Evolutionary conservation across 2,113 vertebrate genomes (phyloP), one percentile per base, ranked within the genome.

Genomic region (Ammodytes marinus): DNA sequence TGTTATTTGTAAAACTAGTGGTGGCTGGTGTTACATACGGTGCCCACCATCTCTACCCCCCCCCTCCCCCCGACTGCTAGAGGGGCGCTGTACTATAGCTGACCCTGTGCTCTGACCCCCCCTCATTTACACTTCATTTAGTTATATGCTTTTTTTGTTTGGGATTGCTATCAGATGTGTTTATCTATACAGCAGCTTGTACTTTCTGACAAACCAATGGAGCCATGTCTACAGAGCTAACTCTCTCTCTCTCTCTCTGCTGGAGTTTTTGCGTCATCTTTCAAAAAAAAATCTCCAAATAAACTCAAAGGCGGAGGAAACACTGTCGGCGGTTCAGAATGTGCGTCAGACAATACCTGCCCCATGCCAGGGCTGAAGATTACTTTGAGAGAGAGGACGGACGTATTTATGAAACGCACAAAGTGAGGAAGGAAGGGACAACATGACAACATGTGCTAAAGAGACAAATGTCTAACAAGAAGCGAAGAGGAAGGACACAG

Each of bases 401-500:
- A 27, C 27, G 27, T 6, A 42, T 42, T 19, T 10, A 27, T 52
- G 37, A 52, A 10, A 6, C 8, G 0, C 5, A n/a, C 59, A 43
- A 27, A 27, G 4, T n/a, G 4, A 2, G 10, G 17, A n/a, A 10
- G 17, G 40, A 0, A 39, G 40, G 27, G 27, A 27, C 27, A 27
- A 27, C n/a, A n/a, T 39, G 27, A 63, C 61, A 37, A 69, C 5
- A 10, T 0, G 2, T 15, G 35, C 45, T 40, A 58, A 45, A 78
- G 54, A 60, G 8, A 63, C 27, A 42, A 35, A 35, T 4, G 2
- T 8, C 8, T 14, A 9, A 45, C 6, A 42, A 19, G 10, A 78
- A 49, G 72, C 43, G 53, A 59, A 50, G 37, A 46, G 50, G 8
- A 49, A 70, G 59, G 73, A 72, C 77, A 27, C 15, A 19, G 40